Evolutionary conservation across 2,888 invertebrate species (phyloP), one percentile per base, ranked within the genome.

Genomic region (Drosophila eohydei): DNA sequence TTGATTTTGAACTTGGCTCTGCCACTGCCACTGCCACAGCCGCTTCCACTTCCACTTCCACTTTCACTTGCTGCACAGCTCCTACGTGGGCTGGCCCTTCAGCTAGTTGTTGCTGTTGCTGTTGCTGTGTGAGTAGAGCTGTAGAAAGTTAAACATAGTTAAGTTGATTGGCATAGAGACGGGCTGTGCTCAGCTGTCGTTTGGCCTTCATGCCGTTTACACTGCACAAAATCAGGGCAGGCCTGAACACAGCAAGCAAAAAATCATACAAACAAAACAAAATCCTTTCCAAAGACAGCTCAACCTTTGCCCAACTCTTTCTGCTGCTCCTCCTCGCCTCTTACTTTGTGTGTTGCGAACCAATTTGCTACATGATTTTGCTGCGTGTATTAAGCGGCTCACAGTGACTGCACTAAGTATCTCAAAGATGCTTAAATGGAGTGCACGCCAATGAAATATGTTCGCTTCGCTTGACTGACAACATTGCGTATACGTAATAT

Each of bases 1-100:
- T 73, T 83, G 88, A 88, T 83, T 88, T 88, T 83, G 88, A 88
- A 88, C 83, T 83, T 83, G 88, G 74, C 75, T 61, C 16, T 36
- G 52, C 54, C 58, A 41, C n/a, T 54, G 32, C 48, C 52, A 50
- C 28, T 60, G 48, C 40, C 40, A 30, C 41, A 6, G n/a, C 67
- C 48, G 43, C 63, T 4, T 4, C 12, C 21, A 0, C 26, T 52
- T 5, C 21, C 51, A 5, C 32, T 34, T 16, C 51, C 34, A 28
- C 54, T 54, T 38, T 38, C 38, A 34, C 38, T 54, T 14, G 28
- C 51, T 56, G 34, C 68, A 32, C 68, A 43, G 56, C 67, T 40
- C 11, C 56, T 57, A 46, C 51, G 52, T 71, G 58, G 54, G 41
- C 60, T 55, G 56, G 34, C 56, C 52, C 34, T 56, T 48, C 58